Evolutionary conservation across 2,888 invertebrate genomes (phyloP).

Genomic region (Sesia apiformis): DNA sequence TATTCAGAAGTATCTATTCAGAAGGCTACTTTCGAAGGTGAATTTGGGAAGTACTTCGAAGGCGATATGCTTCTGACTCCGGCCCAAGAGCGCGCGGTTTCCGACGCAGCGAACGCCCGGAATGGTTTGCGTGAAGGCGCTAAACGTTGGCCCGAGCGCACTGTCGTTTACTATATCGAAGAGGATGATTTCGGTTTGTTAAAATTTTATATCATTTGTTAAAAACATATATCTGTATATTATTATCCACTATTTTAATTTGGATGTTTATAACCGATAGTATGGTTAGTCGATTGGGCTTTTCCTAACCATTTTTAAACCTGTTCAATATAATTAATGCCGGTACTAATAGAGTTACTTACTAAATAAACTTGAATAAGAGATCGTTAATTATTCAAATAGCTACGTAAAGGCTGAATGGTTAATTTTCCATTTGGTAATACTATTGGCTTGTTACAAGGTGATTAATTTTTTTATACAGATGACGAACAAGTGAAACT

Average conservation of each 20-base stretch:
- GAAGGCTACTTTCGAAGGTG: conserved; percentile 16
- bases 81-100: conserved; percentile 33
- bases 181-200: conserved; percentile 62
- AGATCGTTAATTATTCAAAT: no score
- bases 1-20: neutral
- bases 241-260: neutral
- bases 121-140: conserved; percentile 54
- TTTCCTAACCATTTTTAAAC: no score
- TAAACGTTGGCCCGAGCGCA: conserved; percentile 61
- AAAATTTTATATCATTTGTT: neutral
- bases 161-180: conserved; percentile 52
- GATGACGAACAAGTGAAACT: conserved; percentile 48
- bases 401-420: no score
- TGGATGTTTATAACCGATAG: neutral
- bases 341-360: no score
- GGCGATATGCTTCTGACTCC: conserved; percentile 61
- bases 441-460: no score
- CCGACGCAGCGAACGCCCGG: conserved; percentile 32
- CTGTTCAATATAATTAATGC: no score
- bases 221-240: neutral
- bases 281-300: no score
- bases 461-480: conserved; percentile 13
- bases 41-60: conserved; percentile 60
- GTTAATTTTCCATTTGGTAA: no score
- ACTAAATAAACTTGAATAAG: no score